Percentiles rank a stretch among this genome's conserved stretches.
These are phyloP conservation scores for Oophaga sylvatica DNA, from an alignment of 2,797 vertebrate genomes.

Conservation along the genomic window DNA sequence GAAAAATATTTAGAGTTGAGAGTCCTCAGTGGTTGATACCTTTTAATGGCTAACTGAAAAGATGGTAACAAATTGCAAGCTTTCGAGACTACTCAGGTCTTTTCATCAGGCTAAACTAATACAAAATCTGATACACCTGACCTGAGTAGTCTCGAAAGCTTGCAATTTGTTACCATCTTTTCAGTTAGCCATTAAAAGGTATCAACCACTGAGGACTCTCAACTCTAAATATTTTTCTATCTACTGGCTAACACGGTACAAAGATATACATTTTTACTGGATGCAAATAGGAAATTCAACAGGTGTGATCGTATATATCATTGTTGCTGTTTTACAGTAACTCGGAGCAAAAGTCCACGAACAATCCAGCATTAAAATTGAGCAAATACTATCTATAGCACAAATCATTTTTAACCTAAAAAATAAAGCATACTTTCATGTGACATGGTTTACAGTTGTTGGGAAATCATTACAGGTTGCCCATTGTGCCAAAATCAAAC, in stretches of 20 bases:
- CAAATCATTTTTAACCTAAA: conserved; percentile 39
- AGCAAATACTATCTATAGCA: conserved; percentile 40
- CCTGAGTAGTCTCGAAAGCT: no score
- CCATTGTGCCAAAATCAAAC: conserved; percentile 54
- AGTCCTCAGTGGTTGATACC: no score
- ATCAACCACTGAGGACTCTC: no score
- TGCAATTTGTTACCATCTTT: no score
- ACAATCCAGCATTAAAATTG: conserved; percentile 15
- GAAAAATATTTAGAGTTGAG: background rate
- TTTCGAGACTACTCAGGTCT: no score
- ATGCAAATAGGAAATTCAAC: background rate
- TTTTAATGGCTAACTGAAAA: no score
- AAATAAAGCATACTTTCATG: conserved; percentile 42
- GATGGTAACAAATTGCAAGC: no score
- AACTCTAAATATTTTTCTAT: no score
- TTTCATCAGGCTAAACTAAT: no score
- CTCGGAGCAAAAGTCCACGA: conserved; percentile 4
- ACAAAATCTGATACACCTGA: no score
- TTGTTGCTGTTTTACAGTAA: background rate
- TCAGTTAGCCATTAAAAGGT: no score
- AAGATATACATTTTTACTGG: background rate
- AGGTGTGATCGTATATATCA: background rate
- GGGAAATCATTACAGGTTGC: conserved; percentile 58
- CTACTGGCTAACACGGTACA: no score
- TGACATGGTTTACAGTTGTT: conserved; percentile 53